phyloP scores from a whole-genome alignment of 2,113 vertebrate species.

The Piprites chloris region DNA sequence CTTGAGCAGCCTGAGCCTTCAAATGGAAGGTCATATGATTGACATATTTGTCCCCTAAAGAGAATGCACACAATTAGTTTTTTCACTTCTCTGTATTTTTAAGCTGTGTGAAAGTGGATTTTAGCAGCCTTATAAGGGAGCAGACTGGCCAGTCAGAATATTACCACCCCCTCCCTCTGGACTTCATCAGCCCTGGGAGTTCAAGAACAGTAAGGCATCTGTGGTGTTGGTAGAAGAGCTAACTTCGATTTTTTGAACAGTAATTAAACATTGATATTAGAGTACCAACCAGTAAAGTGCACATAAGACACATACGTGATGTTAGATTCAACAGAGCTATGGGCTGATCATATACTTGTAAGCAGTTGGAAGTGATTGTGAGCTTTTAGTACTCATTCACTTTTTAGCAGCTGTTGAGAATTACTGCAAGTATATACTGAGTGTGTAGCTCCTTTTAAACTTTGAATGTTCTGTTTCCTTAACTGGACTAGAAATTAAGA shows the following conservation, averaged over 20 bases:
- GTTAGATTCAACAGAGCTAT: neutral
- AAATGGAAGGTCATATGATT: conserved; percentile 59
- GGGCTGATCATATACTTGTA: fast-evolving
- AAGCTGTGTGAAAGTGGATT: conserved; percentile 27
- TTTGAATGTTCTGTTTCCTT: neutral
- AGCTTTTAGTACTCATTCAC: neutral
- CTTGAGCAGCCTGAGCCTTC: conserved; percentile 47
- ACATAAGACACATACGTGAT: neutral
- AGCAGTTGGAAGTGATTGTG: neutral
- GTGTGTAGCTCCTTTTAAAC: neutral
- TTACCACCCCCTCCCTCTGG: neutral
- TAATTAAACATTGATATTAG: neutral
- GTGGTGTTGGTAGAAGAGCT: neutral
- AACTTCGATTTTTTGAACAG: neutral
- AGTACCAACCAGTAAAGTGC: neutral
- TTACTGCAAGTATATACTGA: neutral
- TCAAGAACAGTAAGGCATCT: neutral
- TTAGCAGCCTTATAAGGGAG: neutral
- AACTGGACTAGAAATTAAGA: neutral
- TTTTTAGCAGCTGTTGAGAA: neutral
- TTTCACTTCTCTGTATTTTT: conserved; percentile 47
- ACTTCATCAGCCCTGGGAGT: neutral
- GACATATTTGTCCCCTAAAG: conserved; percentile 58
- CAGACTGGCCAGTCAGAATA: neutral
- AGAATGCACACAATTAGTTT: conserved; percentile 46